Evolutionary conservation across 1,140 invertebrate species (phyloP), one percentile per base, ranked within the genome.

Genomic region (Bombus sibiricus): DNA sequence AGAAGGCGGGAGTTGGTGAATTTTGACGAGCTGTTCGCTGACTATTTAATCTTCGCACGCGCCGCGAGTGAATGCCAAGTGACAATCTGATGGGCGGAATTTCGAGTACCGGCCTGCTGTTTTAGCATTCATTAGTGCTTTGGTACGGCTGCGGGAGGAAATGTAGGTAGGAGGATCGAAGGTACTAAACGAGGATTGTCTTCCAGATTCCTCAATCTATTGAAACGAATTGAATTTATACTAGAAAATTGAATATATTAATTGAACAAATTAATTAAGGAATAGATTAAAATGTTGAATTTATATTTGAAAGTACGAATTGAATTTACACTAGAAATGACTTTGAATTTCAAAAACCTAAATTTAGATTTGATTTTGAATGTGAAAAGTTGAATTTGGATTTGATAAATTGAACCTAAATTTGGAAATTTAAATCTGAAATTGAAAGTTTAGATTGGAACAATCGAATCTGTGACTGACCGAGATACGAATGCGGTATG

Each of bases 1-100:
- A 90, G 89, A 90, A 68, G 59, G 85, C 59, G 32, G 62, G 66
- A 62, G 57, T 59, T 69, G 80, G 43, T 80, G 88, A 87, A 90
- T 89, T 89, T 89, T 86, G 88, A 89, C 87, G 84, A 72, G 77
- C 41, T 9, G 12, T 0, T 62, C 59, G 28, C 53, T 72, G 34
- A n/a, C 47, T 73, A 41, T 72, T 73, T 79, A 64, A 85, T 80
- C 39, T 69, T 34, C 25, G 18, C 22, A 9, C 80, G 39, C 4
- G 69, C 1, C 53, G 32, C 32, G 4, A 18, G 39, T 47, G 41
- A 64, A 75, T 82, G 80, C 71, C 41, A 37, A 64, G 25, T 41
- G 53, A 75, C 80, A 37, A 74, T 75, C 57, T 25, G 15, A 6
- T 13, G 8, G 47, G 12, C 9, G 71, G 13, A n/a, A 41, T 28